Percentiles rank a stretch among this genome's conserved stretches.
Conservation (phyloP, 2,797 vertebrate species). For the Sardinella longiceps region DNA sequence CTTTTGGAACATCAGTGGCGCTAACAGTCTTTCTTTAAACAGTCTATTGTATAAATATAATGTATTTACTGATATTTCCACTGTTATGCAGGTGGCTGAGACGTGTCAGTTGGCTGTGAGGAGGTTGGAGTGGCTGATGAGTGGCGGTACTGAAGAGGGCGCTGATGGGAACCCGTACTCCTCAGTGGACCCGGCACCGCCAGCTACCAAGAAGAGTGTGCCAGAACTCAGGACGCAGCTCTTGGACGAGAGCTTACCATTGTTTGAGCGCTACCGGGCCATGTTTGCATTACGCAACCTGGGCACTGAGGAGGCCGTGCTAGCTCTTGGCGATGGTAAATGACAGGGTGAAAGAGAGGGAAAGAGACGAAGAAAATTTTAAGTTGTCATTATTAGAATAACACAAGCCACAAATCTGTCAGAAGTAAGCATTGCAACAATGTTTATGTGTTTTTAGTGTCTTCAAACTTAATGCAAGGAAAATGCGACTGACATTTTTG, state of each 20-base stretch:
- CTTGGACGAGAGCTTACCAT: conserved; percentile 77
- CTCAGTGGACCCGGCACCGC: conserved; percentile 91
- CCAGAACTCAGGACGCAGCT: conserved; percentile 74
- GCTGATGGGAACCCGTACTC: conserved; percentile 75
- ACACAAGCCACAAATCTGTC: background rate
- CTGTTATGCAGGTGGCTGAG: conserved; percentile 84
- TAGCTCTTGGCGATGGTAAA: conserved; percentile 87
- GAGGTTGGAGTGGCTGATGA: conserved; percentile 87
- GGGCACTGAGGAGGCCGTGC: conserved; percentile 79
- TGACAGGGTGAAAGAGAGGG: background rate
- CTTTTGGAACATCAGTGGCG: no score
- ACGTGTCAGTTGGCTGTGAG: conserved; percentile 89
- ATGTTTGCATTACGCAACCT: conserved; percentile 93
- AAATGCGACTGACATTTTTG: background rate
- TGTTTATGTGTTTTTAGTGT: background rate
- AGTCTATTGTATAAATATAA: no score
- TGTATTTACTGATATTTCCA: background rate
- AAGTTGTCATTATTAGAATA: background rate
- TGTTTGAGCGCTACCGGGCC: conserved; percentile 92
- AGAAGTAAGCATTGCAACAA: background rate
- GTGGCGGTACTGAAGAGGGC: conserved; percentile 58
- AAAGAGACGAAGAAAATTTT: background rate
- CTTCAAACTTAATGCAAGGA: background rate
- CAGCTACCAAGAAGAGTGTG: conserved; percentile 71
- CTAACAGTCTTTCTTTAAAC: no score